These are phyloP conservation scores for Meteorus colon DNA, from an alignment of 2,888 invertebrate species.

Conservation along the genomic window DNA sequence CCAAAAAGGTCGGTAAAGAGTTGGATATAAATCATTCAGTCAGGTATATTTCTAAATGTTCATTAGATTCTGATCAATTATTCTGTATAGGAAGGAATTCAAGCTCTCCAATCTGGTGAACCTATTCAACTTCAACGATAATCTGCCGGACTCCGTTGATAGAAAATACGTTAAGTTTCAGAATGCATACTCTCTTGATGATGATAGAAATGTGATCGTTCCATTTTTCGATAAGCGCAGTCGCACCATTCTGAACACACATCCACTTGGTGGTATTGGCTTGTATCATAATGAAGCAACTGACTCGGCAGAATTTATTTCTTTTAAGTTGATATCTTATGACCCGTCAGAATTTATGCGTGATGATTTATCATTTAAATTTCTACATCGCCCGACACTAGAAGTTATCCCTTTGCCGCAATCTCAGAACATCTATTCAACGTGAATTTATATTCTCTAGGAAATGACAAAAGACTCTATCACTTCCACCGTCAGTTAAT, in stretches of 20 bases:
- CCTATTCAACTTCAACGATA: neutral
- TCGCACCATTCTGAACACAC: neutral
- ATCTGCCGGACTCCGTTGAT: neutral
- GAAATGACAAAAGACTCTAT: no score
- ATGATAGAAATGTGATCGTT: neutral
- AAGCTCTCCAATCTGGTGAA: neutral
- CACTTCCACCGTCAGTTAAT: no score
- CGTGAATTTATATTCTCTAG: no score
- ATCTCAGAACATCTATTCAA: no score
- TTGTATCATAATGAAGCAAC: neutral
- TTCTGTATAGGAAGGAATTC: neutral
- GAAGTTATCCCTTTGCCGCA: no score
- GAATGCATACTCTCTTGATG: neutral
- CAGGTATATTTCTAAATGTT: no score
- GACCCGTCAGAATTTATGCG: neutral
- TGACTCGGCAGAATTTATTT: neutral
- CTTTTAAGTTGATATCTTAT: neutral
- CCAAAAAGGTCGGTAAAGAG: neutral
- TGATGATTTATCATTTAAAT: neutral
- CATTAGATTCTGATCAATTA: neutral
- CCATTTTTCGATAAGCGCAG: neutral
- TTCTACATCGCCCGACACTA: no score
- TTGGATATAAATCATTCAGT: neutral
- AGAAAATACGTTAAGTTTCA: neutral
- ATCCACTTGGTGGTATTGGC: neutral